Evolutionary conservation across 1,140 invertebrate genomes (phyloP).

Genomic region (Bombus turneri): DNA sequence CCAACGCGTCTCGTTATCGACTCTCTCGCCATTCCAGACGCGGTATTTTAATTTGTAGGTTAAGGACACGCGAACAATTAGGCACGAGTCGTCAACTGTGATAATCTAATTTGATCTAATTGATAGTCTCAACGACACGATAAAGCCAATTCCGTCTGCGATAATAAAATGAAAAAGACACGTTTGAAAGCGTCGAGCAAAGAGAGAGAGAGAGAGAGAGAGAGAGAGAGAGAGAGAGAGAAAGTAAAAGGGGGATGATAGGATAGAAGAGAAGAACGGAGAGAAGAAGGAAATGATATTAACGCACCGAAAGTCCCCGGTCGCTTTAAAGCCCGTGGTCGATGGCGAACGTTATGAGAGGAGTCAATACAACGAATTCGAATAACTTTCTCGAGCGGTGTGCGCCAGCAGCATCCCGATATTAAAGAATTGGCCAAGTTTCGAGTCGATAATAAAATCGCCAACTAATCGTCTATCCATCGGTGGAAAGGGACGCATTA

Average conservation of each 20-base stretch:
- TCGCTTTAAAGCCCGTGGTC: neutral
- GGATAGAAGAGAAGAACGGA: neutral
- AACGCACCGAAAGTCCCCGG: neutral
- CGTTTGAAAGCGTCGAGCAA: neutral
- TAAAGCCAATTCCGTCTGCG: neutral
- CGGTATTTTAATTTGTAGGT: slow-evolving; percentile 62
- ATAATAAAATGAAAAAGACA: neutral
- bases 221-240: too few relatives aligned
- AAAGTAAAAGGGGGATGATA: too few relatives aligned
- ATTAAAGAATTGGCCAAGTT: slow-evolving; percentile 39
- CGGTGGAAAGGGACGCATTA: neutral
- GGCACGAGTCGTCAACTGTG: neutral
- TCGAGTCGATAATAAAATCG: slow-evolving; percentile 48
- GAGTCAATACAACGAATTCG: neutral
- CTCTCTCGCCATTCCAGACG: slow-evolving; percentile 1
- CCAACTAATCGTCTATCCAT: slow-evolving; percentile 34
- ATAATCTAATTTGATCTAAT: neutral
- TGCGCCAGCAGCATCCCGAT: neutral
- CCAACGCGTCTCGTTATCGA: slow-evolving; percentile 19
- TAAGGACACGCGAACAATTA: slow-evolving; percentile 54
- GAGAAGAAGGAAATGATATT: slow-evolving; percentile 5
- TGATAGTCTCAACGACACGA: neutral
- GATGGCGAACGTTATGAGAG: slow-evolving; percentile 1
- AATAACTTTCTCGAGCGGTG: slow-evolving; percentile 9
- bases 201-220: too few relatives aligned